phyloP scores from a whole-genome alignment of 2,888 invertebrate genomes.

The Chrysodeixis includens region DNA sequence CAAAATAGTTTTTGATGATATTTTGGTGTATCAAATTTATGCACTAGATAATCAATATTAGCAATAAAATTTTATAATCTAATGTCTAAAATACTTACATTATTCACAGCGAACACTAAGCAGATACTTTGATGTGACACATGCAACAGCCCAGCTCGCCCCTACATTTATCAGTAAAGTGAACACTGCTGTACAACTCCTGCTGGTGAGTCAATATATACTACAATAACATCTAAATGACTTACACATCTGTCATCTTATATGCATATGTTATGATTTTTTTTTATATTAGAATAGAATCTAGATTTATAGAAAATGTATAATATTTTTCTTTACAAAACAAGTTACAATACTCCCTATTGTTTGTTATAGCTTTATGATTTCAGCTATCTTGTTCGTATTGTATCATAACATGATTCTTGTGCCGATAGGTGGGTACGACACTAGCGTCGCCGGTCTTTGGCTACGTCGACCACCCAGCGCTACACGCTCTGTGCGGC shows the following conservation, averaged over 20 bases:
- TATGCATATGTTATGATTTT: not conserved
- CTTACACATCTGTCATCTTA: not conserved
- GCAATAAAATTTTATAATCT: not conserved
- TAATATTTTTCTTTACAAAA: no score
- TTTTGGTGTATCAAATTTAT: no score
- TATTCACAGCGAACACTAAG: constrained; percentile 93
- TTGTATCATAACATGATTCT: constrained; percentile 14
- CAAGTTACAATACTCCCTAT: not conserved
- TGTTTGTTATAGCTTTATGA: not conserved
- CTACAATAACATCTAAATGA: not conserved
- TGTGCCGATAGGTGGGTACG: constrained; percentile 90
- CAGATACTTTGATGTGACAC: constrained; percentile 97
- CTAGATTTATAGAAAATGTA: not conserved
- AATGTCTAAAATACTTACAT: constrained; percentile 6
- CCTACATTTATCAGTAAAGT: constrained; percentile 98
- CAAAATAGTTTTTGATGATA: no score
- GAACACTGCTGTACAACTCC: constrained; percentile 97
- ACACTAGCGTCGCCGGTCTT: constrained; percentile 98
- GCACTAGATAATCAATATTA: no score
- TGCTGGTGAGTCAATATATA: constrained; percentile 86
- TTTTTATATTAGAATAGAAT: not conserved
- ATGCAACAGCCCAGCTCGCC: constrained; percentile 97
- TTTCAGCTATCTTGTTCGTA: not conserved
- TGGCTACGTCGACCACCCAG: constrained; percentile 94
- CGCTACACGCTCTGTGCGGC: constrained; percentile 94